Percentiles rank a stretch among this genome's conserved stretches.
Conservation (phyloP, 2,113 vertebrate genomes). For the Acanthisitta chloris region DNA sequence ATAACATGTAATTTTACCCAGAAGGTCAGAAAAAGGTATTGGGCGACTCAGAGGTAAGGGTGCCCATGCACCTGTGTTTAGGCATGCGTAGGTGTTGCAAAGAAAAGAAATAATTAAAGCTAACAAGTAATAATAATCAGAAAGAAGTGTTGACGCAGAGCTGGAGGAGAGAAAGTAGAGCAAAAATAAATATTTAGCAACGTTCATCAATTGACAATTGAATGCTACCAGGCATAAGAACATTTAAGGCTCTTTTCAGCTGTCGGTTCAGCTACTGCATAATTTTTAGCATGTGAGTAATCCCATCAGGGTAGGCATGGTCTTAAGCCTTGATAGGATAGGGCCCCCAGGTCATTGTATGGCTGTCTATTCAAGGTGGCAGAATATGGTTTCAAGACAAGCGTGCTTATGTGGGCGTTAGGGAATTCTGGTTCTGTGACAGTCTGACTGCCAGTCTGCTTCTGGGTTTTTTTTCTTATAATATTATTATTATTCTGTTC, state of each 20-base stretch:
- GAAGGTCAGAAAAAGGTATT: not conserved
- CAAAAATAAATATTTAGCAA: slow-evolving; percentile 31
- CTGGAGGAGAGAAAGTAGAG: not conserved
- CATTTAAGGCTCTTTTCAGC: slow-evolving; percentile 54
- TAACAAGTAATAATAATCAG: not conserved
- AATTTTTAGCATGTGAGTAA: slow-evolving; percentile 35
- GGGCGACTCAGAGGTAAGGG: not conserved
- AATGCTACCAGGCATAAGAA: slow-evolving; percentile 35
- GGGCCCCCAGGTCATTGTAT: slow-evolving; percentile 26
- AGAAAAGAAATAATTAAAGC: not conserved
- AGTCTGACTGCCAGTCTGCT: not conserved
- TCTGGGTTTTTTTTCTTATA: not conserved
- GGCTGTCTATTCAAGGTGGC: slow-evolving; percentile 34
- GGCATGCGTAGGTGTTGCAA: not conserved
- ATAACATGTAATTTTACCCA: not conserved
- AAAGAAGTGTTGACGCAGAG: not conserved
- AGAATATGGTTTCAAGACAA: not conserved
- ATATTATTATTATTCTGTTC: not conserved
- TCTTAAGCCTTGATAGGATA: slow-evolving; percentile 41
- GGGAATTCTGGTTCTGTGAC: slow-evolving; percentile 1
- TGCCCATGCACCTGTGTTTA: not conserved
- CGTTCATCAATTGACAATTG: not conserved
- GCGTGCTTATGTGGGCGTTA: not conserved
- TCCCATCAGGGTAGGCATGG: slow-evolving; percentile 36
- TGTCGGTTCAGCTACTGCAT: slow-evolving; percentile 41